Evolutionary conservation across 2,797 vertebrate genomes (phyloP).

Genomic region (Brotula barbata): DNA sequence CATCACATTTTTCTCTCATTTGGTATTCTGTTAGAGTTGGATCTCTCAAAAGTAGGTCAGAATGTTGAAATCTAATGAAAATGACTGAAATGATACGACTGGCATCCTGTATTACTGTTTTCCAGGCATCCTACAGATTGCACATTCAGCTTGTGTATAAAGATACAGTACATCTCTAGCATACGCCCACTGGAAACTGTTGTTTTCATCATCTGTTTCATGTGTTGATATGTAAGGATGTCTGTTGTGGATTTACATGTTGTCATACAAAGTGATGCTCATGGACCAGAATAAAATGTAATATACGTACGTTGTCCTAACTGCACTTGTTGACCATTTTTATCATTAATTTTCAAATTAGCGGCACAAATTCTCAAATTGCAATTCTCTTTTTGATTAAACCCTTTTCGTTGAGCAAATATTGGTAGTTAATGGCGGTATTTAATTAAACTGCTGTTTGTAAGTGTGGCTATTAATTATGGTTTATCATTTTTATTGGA

Average conservation of each 20-base stretch:
- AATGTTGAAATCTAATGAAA: constrained; percentile 29
- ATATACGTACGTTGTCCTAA: constrained; percentile 54
- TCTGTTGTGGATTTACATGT: constrained; percentile 51
- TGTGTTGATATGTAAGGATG: constrained; percentile 46
- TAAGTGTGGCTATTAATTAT: too few relatives aligned
- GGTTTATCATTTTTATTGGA: too few relatives aligned
- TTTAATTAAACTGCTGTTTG: too few relatives aligned
- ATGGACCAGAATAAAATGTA: constrained; percentile 68
- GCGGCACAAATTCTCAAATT: too few relatives aligned
- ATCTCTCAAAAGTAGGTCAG: constrained; percentile 43
- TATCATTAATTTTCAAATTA: background rate
- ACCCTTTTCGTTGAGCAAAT: too few relatives aligned
- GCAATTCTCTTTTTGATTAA: background rate
- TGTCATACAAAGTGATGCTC: constrained; percentile 45
- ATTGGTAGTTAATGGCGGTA: too few relatives aligned
- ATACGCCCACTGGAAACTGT: constrained; percentile 50
- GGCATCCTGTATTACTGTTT: constrained; percentile 42
- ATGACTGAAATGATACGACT: background rate
- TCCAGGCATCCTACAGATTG: constrained; percentile 38
- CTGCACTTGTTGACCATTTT: background rate
- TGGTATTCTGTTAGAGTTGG: constrained; percentile 48
- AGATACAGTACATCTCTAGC: constrained; percentile 24
- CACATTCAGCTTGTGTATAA: constrained; percentile 14
- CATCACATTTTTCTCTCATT: background rate
- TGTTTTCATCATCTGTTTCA: constrained; percentile 22